phyloP scores from a whole-genome alignment of 2,888 invertebrate species.

The Brenthis daphne region DNA sequence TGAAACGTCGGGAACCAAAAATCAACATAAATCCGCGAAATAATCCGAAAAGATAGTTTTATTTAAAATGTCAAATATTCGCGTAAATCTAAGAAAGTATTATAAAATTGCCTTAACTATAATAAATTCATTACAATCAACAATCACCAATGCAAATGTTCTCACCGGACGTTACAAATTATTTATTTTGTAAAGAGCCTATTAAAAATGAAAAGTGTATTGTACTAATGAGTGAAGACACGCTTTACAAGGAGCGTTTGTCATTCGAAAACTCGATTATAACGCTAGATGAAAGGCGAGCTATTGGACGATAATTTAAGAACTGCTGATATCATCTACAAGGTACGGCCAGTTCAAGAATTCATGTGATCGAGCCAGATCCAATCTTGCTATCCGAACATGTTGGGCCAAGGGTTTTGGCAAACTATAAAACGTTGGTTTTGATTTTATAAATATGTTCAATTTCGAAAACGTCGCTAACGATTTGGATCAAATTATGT shows the following conservation, averaged over 20 bases:
- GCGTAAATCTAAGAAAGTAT: too few relatives aligned
- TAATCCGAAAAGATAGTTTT: too few relatives aligned
- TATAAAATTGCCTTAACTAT: too few relatives aligned
- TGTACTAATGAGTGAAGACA: slow-evolving; percentile 16
- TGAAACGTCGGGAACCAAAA: too few relatives aligned
- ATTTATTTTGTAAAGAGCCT: background rate
- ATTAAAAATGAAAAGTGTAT: slow-evolving; percentile 10
- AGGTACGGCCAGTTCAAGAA: slow-evolving; percentile 74
- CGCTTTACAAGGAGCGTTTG: slow-evolving; percentile 34
- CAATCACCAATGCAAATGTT: background rate
- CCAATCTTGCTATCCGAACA: slow-evolving; percentile 12
- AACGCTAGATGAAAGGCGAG: slow-evolving; percentile 53
- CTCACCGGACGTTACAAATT: background rate
- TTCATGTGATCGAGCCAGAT: slow-evolving; percentile 67
- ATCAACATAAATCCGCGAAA: too few relatives aligned
- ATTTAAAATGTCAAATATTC: too few relatives aligned
- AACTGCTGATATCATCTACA: slow-evolving; percentile 80
- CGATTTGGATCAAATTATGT: too few relatives aligned
- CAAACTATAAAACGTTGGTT: background rate
- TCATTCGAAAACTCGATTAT: slow-evolving; percentile 47
- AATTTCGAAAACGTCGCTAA: too few relatives aligned
- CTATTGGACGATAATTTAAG: slow-evolving; percentile 79
- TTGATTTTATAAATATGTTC: background rate
- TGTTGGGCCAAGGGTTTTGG: slow-evolving; percentile 7
- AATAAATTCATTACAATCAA: too few relatives aligned